Conservation (phyloP, 1,140 invertebrate species). For the Andricus grossulariae region DNA sequence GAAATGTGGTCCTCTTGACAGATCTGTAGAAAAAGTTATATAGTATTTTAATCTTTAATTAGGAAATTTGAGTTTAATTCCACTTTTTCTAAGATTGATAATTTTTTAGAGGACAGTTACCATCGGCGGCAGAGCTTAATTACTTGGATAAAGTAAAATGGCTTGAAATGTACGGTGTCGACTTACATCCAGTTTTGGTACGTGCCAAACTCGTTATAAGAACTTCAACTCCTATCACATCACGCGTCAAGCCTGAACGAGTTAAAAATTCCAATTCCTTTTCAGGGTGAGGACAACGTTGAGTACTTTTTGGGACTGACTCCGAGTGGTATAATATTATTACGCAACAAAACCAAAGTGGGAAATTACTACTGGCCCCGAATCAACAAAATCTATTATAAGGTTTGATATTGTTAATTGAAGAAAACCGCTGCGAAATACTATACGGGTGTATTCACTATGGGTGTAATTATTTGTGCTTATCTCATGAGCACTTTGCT, state of each 20-base stretch:
- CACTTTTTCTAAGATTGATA: constrained; percentile 46
- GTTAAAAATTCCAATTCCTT: constrained; percentile 54
- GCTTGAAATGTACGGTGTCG: constrained; percentile 90
- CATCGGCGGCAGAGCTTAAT: constrained; percentile 83
- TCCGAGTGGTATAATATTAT: constrained; percentile 96
- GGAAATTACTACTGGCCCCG: constrained; percentile 99
- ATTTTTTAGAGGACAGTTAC: constrained; percentile 81
- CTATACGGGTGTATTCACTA: no score
- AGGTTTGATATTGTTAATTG: constrained; percentile 71
- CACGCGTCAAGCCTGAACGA: background rate
- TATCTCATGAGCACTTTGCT: no score
- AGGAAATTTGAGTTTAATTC: constrained; percentile 45
- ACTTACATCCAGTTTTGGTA: constrained; percentile 87
- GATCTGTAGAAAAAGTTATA: background rate
- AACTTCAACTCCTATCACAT: background rate
- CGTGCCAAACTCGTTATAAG: constrained; percentile 60
- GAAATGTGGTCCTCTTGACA: background rate
- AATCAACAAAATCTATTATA: constrained; percentile 97
- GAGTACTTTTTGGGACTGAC: constrained; percentile 98
- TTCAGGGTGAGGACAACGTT: constrained; percentile 96
- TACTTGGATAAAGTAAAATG: constrained; percentile 89
- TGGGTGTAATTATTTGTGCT: no score
- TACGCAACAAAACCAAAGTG: constrained; percentile 97
- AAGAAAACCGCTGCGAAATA: background rate
- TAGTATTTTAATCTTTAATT: constrained; percentile 31